Evolutionary conservation across 2,797 vertebrate species (phyloP).

Genomic region (Argentina silus): DNA sequence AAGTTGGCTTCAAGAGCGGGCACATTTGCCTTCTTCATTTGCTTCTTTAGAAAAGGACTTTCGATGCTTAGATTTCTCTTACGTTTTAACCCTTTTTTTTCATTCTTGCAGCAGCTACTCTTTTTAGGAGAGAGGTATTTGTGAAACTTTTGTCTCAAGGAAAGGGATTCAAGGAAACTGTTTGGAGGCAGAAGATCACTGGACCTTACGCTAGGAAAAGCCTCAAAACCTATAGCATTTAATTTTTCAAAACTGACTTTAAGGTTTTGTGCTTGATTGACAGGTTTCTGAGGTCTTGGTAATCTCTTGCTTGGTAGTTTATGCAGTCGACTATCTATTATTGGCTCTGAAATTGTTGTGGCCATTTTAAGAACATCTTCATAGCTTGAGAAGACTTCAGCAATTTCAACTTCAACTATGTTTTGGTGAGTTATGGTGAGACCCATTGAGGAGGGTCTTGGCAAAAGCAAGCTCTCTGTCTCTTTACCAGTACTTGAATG

Average conservation of each 20-base stretch:
- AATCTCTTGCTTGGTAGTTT: neutral
- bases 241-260: neutral
- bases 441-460: neutral
- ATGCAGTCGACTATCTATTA: constrained; percentile 1
- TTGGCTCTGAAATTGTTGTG: neutral
- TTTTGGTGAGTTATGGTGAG: neutral
- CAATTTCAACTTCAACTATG: constrained; percentile 24
- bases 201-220: fast-evolving
- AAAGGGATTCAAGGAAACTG: neutral
- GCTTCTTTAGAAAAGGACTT: neutral
- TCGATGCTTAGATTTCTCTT: constrained; percentile 19
- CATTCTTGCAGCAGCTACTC: neutral
- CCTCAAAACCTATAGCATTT: neutral
- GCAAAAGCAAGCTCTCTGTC: neutral
- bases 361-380: constrained; percentile 19
- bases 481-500: neutral
- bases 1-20: neutral
- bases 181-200: neutral
- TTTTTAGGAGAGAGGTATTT: neutral
- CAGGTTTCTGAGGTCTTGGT: neutral
- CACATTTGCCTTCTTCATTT: constrained; percentile 13
- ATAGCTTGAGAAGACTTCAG: neutral
- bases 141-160: neutral
- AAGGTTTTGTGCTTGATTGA: constrained; percentile 5
- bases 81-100: neutral